Evolutionary conservation across 2,113 vertebrate genomes (phyloP).

Genomic region (Colistium nudipinnis): DNA sequence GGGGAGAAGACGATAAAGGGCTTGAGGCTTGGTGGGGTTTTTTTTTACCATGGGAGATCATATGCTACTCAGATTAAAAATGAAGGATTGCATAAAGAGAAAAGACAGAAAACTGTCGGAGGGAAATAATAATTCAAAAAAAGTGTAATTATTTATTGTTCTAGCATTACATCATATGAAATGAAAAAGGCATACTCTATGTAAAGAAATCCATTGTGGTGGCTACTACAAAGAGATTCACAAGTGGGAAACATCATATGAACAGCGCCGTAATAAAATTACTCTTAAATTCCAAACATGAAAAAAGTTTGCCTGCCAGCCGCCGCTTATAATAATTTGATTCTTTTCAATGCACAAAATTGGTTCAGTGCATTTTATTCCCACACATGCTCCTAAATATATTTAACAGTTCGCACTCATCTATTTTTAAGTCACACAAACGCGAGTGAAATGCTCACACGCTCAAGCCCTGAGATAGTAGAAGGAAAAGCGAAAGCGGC

Average conservation of each 20-base stretch:
- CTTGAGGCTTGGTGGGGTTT: too few species aligned
- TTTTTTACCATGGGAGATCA: background rate
- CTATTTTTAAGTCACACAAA: background rate
- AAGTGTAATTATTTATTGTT: too few species aligned
- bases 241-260: background rate
- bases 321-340: too few species aligned
- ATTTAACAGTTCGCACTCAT: background rate
- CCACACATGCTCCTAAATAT: background rate
- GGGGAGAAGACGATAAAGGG: background rate
- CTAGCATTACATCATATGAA: too few species aligned
- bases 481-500: conserved; percentile 7
- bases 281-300: background rate
- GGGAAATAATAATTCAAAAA: too few species aligned
- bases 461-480: background rate
- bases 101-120: too few species aligned
- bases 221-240: background rate
- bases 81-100: background rate
- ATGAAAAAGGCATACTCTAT: background rate
- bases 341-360: background rate
- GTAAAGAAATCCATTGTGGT: background rate
- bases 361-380: background rate
- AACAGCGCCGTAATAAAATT: background rate
- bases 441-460: background rate
- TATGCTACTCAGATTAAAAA: background rate
- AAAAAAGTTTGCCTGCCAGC: background rate